Evolutionary conservation across 2,797 vertebrate species (phyloP).

Genomic region (Takifugu ocellatus): DNA sequence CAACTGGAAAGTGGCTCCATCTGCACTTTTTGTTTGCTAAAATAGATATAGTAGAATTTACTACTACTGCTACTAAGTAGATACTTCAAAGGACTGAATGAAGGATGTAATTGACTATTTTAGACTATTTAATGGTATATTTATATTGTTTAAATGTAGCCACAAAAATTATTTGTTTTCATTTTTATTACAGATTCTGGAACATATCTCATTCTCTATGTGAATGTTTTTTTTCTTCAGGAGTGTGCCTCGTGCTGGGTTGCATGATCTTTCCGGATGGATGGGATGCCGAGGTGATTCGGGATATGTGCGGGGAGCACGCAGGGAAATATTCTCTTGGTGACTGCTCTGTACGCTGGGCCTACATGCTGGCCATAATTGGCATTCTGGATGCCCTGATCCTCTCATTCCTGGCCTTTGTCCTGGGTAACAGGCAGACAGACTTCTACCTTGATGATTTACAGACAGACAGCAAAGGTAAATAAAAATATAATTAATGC

Average conservation of each 20-base stretch:
- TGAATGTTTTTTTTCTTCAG: slow-evolving; percentile 56
- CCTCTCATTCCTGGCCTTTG: slow-evolving; percentile 95
- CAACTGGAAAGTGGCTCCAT: too few species aligned
- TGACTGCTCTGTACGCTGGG: slow-evolving; percentile 95
- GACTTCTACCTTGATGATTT: slow-evolving; percentile 89
- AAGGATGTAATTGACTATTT: too few species aligned
- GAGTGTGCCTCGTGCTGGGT: slow-evolving; percentile 93
- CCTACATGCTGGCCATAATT: slow-evolving; percentile 96
- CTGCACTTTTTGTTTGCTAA: too few species aligned
- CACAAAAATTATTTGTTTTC: neutral
- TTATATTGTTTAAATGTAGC: neutral
- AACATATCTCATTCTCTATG: neutral
- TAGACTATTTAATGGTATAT: too few species aligned
- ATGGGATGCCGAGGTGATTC: slow-evolving; percentile 93
- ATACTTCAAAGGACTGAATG: too few species aligned
- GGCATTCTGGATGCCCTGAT: slow-evolving; percentile 96
- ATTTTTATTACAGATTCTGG: too few species aligned
- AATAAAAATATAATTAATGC: slow-evolving; percentile 9
- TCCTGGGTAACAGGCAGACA: slow-evolving; percentile 94
- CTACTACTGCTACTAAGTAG: too few species aligned
- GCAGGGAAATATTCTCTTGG: slow-evolving; percentile 92
- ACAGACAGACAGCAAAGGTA: slow-evolving; percentile 92
- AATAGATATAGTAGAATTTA: too few species aligned
- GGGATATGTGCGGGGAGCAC: slow-evolving; percentile 93
- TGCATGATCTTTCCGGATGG: slow-evolving; percentile 97